These are phyloP conservation scores for Capitulum mitella DNA, from an alignment of 2,888 invertebrate species.

Conservation along the genomic window DNA sequence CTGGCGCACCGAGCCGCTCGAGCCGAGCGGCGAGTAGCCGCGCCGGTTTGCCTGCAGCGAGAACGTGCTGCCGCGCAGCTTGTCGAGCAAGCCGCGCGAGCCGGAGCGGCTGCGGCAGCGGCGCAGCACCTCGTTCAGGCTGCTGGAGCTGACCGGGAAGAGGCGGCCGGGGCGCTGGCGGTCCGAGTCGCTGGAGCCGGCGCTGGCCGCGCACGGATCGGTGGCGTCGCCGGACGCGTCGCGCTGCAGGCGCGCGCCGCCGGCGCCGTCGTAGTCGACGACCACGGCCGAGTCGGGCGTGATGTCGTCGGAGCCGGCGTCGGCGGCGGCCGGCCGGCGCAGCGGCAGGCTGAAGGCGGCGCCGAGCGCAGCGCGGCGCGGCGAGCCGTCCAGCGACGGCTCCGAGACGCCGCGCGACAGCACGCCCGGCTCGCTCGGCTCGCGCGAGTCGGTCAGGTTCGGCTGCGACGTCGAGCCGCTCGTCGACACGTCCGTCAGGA, in stretches of 20 bases:
- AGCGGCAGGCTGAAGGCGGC: background rate
- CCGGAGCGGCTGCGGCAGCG: conserved; percentile 1
- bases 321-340: background rate
- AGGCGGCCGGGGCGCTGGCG: background rate
- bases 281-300: conserved; percentile 22
- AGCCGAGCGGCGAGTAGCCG: conserved; percentile 17
- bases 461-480: conserved; percentile 13
- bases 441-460: conserved; percentile 19
- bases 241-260: background rate
- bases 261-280: conserved; percentile 3
- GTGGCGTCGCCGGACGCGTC: background rate
- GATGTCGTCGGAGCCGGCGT: conserved; percentile 13
- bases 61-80: conserved; percentile 20
- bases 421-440: background rate
- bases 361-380: background rate
- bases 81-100: background rate
- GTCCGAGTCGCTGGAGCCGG: background rate
- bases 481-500: conserved; percentile 20
- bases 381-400: conserved; percentile 6
- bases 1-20: background rate
- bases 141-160: background rate
- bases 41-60: background rate
- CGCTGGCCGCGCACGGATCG: background rate
- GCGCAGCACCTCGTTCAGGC: conserved; percentile 5
- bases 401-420: background rate